Percentiles rank a stretch among this genome's conserved stretches.
Evolutionary conservation across 2,113 vertebrate genomes (phyloP).

Genomic region (Cinclus cinclus): DNA sequence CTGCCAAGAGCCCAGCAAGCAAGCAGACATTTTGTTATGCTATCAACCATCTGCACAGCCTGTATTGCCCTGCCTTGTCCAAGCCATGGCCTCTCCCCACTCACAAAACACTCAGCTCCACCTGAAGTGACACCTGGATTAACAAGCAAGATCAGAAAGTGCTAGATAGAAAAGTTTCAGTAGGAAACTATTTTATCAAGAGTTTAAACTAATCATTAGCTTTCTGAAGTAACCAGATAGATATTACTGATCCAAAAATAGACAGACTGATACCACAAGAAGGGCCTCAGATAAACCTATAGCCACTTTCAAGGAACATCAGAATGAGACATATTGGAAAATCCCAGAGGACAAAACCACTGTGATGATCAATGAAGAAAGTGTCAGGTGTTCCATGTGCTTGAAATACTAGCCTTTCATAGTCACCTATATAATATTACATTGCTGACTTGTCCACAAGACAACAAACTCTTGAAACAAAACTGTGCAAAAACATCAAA

Average conservation of each 20-base stretch:
- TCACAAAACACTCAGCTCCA: background rate
- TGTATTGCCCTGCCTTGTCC: no score
- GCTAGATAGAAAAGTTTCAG: background rate
- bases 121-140: background rate
- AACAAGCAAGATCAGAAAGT: background rate
- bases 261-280: background rate
- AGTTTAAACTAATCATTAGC: background rate
- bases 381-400: background rate
- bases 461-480: background rate
- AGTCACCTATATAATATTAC: background rate
- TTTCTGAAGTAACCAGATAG: background rate
- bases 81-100: background rate
- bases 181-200: background rate
- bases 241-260: background rate
- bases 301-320: background rate
- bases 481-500: rapidly evolving
- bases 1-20: background rate
- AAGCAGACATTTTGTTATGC: background rate
- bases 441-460: background rate
- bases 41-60: background rate
- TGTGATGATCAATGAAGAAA: background rate
- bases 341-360: background rate
- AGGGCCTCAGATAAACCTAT: background rate
- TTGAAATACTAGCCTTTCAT: background rate
- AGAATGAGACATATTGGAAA: background rate